Base-by-base conservation (phyloP, 2,888 invertebrate species). In the Oasisia sp. region DNA sequence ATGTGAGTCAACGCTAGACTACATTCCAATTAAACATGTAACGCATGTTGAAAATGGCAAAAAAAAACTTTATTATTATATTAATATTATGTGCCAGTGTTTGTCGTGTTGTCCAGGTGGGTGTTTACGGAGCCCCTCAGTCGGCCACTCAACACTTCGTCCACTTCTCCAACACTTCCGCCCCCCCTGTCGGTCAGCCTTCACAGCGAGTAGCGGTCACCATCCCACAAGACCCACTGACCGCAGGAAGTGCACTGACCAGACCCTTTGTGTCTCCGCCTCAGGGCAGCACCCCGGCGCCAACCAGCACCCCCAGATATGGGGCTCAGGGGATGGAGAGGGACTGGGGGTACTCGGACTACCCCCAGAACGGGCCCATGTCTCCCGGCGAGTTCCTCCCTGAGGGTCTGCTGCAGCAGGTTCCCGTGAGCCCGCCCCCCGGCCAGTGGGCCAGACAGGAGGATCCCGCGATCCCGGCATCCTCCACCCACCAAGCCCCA, bases 321-420 rank as follows among this genome's bases (percentile, higher is more conserved):
- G 27, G 74, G 14, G 32, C 5, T 7, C 90, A 90, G 90, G 89
- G 89, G 9, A n/a, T n/a, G 19, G 89, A 12, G 27, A 32, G 32
- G 11, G 89, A 91, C 19, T 91, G 89, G 91, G n/a, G 58, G 58
- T 91, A 27, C 58, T 74, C 32, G 89, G 74, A 19, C 74, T 74
- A n/a, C n/a, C 7, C 74, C 2, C 74, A 74, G 27, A 27, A 74
- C 92, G 32, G 11, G 32, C 32, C 91, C 91, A 32, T 90, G 91
- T 58, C 91, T 91, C 91, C 74, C 91, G 27, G 91, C 32, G 27
- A 91, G 89, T 56, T 92, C 92, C 91, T 91, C 89, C 32, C 91
- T 89, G 32, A 58, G 58, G 44, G 91, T 38, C 32, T 92, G 91
- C 50, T 58, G 50, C 89, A 91, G 91, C 32, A 91, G 32, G 32